Percentiles rank a stretch among this genome's conserved stretches.
phyloP scores from a whole-genome alignment of 1,140 invertebrate species.

The Aphaenogaster floridana region DNA sequence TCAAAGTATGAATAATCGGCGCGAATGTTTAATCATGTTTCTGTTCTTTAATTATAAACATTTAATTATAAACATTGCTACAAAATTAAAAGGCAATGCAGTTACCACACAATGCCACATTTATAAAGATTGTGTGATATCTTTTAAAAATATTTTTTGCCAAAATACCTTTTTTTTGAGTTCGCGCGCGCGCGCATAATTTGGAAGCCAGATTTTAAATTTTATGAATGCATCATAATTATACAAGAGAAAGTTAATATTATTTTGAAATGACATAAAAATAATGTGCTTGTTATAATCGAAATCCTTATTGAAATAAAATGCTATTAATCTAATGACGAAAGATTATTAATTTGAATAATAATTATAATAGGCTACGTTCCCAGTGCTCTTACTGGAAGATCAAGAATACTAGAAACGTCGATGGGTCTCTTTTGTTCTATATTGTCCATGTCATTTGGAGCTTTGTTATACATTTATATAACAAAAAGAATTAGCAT shows the following conservation, averaged over 20 bases:
- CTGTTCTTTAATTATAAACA: neutral
- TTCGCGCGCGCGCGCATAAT: neutral
- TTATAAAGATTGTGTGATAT: neutral
- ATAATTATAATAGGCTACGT: neutral
- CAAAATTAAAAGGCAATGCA: neutral
- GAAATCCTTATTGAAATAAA: neutral
- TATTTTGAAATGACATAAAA: neutral
- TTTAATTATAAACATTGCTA: neutral
- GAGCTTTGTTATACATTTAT: slow-evolving; percentile 55
- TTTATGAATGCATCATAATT: neutral
- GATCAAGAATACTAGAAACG: slow-evolving; percentile 90
- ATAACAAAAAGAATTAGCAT: slow-evolving; percentile 34
- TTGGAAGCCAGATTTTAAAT: neutral
- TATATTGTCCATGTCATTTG: slow-evolving; percentile 51
- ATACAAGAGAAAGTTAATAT: neutral
- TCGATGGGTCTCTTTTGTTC: slow-evolving; percentile 45
- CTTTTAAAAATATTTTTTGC: no score
- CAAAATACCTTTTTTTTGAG: neutral
- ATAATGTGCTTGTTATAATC: neutral
- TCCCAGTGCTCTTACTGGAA: slow-evolving; percentile 85
- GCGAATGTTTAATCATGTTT: neutral
- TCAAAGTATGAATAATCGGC: slow-evolving; percentile 37
- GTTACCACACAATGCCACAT: neutral
- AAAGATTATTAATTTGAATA: slow-evolving; percentile 1
- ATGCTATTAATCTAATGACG: neutral